Conservation (phyloP, 2,113 vertebrate genomes). For the Catharus bicknelli region DNA sequence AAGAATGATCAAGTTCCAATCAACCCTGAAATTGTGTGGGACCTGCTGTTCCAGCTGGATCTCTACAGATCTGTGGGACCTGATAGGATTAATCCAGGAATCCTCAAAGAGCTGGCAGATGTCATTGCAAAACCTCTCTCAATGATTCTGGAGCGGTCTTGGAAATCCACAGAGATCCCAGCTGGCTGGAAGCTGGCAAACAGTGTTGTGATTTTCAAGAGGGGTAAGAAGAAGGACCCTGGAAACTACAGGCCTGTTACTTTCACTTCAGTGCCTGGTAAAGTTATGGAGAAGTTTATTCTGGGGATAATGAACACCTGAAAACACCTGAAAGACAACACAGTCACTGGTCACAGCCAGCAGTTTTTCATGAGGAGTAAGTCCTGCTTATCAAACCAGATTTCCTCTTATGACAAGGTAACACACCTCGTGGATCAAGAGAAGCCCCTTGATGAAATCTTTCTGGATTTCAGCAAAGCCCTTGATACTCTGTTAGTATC, state of each 20-base stretch:
- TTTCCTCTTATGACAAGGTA: neutral
- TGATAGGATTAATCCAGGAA: neutral
- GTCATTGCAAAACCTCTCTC: neutral
- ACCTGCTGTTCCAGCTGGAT: neutral
- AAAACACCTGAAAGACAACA: neutral
- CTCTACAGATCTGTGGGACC: neutral
- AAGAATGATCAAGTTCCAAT: neutral
- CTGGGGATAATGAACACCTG: neutral
- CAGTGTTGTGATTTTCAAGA: neutral
- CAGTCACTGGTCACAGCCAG: neutral
- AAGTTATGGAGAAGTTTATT: neutral
- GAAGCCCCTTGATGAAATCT: neutral
- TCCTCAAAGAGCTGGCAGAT: neutral
- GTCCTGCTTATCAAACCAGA: neutral
- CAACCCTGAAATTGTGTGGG: neutral
- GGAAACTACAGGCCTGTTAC: neutral
- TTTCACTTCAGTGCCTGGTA: neutral
- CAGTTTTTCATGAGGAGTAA: neutral
- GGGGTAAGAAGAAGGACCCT: neutral
- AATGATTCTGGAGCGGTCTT: neutral
- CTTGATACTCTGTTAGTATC: neutral
- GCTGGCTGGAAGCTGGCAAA: neutral
- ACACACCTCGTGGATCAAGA: neutral
- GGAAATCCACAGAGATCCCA: neutral
- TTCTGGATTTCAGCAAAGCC: neutral